Conservation (phyloP, 2,113 vertebrate genomes). For the Oncorhynchus gorbuscha region DNA sequence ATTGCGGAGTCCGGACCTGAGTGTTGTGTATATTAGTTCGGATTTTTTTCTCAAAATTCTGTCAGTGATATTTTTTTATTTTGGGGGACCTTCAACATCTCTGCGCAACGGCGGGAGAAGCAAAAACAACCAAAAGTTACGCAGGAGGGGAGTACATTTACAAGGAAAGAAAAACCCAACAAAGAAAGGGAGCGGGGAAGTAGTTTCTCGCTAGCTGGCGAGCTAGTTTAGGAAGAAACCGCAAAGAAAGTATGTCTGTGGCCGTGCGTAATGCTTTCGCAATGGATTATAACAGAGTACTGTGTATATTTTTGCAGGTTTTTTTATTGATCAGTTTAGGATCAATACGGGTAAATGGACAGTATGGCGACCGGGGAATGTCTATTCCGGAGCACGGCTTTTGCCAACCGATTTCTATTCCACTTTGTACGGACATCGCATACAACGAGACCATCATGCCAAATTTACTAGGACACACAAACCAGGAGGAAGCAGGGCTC, state of each 20-base stretch:
- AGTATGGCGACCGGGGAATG: slow-evolving; percentile 84
- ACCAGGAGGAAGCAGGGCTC: slow-evolving; percentile 87
- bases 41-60: too few species aligned
- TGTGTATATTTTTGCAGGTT: slow-evolving; percentile 43
- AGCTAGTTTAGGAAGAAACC: neutral
- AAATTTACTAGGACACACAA: slow-evolving; percentile 87
- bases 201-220: neutral
- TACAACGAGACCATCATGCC: slow-evolving; percentile 93
- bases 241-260: slow-evolving; percentile 30
- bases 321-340: slow-evolving; percentile 52
- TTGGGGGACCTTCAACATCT: neutral
- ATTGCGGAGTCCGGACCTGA: neutral
- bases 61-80: neutral
- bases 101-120: neutral
- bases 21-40: neutral
- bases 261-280: slow-evolving; percentile 10
- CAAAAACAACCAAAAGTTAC: neutral
- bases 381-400: slow-evolving; percentile 89
- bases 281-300: slow-evolving; percentile 31
- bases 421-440: slow-evolving; percentile 88
- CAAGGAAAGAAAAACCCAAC: slow-evolving; percentile 6
- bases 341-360: slow-evolving; percentile 63
- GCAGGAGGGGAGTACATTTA: neutral
- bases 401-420: slow-evolving; percentile 89
- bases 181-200: neutral